Evolutionary conservation across 2,797 vertebrate species (phyloP).

Genomic region (Podargus strigoides): DNA sequence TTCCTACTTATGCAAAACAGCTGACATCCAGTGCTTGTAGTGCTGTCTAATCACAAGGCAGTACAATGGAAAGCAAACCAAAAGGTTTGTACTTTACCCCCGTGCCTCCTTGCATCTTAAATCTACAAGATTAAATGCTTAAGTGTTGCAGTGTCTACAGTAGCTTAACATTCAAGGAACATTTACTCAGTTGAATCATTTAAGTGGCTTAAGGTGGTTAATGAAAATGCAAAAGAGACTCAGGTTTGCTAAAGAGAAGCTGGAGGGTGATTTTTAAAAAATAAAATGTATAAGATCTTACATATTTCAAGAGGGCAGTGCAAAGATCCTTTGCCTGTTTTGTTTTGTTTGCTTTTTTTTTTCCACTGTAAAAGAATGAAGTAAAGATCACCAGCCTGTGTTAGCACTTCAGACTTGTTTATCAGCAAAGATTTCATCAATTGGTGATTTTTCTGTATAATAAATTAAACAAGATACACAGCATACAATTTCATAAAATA

Average conservation of each 20-base stretch:
- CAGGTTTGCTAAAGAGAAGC: neutral
- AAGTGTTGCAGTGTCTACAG: neutral
- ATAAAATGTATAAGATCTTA: neutral
- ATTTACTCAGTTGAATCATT: neutral
- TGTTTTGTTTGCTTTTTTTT: too few species aligned
- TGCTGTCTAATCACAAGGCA: neutral
- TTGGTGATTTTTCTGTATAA: rapidly evolving
- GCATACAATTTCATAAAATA: neutral
- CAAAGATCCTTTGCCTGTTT: neutral
- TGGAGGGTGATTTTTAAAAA: neutral
- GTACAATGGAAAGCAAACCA: neutral
- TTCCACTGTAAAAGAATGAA: neutral
- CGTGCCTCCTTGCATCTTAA: neutral
- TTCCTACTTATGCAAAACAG: neutral
- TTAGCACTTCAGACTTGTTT: neutral
- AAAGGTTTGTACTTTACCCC: neutral
- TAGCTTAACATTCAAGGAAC: neutral
- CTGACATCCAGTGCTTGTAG: neutral
- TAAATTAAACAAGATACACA: neutral
- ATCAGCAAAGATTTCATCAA: neutral
- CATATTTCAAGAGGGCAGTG: neutral
- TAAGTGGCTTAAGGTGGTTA: neutral
- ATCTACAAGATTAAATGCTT: neutral
- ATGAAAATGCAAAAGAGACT: neutral
- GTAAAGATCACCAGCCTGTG: neutral